phyloP scores from a whole-genome alignment of 2,888 invertebrate genomes.

The Trachelus stipa region DNA sequence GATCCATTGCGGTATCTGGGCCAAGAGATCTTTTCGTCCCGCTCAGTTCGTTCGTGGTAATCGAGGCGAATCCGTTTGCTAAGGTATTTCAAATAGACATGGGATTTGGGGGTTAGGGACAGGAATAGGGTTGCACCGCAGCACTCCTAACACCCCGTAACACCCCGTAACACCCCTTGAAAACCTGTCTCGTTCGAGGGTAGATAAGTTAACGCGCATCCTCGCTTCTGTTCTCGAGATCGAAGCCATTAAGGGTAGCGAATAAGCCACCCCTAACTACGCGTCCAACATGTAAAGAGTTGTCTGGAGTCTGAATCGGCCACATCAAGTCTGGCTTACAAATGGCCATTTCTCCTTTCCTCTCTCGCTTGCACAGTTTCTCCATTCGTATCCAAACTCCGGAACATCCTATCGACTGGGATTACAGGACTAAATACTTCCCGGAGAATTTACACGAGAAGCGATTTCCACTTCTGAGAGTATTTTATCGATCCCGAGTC shows the following conservation, averaged over 20 bases:
- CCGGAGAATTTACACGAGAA: not conserved
- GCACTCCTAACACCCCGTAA: too few species aligned
- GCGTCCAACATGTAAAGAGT: slow-evolving; percentile 30
- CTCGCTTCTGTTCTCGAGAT: not conserved
- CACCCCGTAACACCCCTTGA: too few species aligned
- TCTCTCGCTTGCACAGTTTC: not conserved
- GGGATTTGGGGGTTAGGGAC: too few species aligned
- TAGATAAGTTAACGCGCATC: slow-evolving; percentile 3
- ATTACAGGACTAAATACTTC: not conserved
- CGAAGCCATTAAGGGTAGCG: not conserved
- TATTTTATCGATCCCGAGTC: too few species aligned
- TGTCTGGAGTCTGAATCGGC: slow-evolving; percentile 2
- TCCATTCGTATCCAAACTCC: not conserved
- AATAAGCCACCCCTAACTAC: slow-evolving; percentile 20
- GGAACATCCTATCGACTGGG: slow-evolving; percentile 3
- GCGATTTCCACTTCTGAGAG: not conserved
- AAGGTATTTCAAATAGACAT: too few species aligned
- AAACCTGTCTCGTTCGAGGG: not conserved
- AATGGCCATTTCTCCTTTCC: not conserved
- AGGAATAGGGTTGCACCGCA: too few species aligned
- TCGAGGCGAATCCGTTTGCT: too few species aligned
- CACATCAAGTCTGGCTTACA: slow-evolving; percentile 1
- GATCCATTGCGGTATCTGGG: too few species aligned
- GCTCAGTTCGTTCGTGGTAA: too few species aligned
- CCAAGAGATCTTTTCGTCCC: too few species aligned